Base-by-base conservation (phyloP, 30 jellyfish, hydroid and myxozoan genomes). In the Aurelia aurita complex sp. Pacific region DNA sequence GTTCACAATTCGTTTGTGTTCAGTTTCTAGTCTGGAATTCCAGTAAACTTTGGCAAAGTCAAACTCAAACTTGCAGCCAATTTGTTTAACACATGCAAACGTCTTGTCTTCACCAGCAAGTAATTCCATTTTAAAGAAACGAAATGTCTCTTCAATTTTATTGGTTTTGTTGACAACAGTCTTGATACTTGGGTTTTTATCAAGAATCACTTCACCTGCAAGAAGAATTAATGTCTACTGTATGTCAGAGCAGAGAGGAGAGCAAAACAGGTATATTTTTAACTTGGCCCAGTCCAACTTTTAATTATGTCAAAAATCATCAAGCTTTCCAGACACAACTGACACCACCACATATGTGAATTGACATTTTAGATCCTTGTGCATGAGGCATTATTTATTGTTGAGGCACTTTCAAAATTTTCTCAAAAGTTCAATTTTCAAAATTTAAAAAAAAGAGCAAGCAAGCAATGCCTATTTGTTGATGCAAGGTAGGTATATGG, bases 151-250 rank as follows among this genome's bases (percentile, higher is more conserved):
- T 18, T 91, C 98, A 62, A 96, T 96, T 23, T 95, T 19, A 61
- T 75, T 80, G 59, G 94, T 86, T 76, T 96, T 96, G 85, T 96
- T 96, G 19, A 96, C 98, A 59, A 96, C 99, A n/a, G 99, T 96
- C 67, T 81, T 86, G 36, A 96, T 96, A 65, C 81, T 67, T 64
- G 97, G 91, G 69, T 85, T 96, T 67, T 96, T 96, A 68, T 90
- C 97, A 86, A 90, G 85, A 4, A 96, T 79, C 1, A 96, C 96
- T 75, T 82, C 72, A 12, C 98, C 99, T 96, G 67, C n/a, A 80
- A 89, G 74, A 63, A 67, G 64, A 46, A 65, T 23, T 8, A 42
- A 0, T 66, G 18, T 77, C 4, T 2, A n/a, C 15, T 33, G 54
- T 7, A 40, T 14, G 34, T 18, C 34, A 23, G 64, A 7, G 19